Evolutionary conservation across 2,113 vertebrate genomes (phyloP).

Genomic region (Astur gentilis): DNA sequence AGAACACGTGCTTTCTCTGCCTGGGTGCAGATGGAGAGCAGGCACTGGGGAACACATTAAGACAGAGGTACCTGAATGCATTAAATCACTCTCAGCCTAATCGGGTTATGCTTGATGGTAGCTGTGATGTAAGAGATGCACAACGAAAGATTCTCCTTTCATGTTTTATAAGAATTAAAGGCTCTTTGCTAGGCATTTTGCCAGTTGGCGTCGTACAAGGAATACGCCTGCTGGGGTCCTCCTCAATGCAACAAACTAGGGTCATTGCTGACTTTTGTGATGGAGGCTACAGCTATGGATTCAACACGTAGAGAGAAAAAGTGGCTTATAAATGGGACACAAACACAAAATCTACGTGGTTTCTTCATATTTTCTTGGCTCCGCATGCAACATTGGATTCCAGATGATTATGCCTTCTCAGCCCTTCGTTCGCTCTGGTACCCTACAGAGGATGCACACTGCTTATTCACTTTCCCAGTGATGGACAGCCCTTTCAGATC

Average conservation of each 20-base stretch:
- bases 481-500: neutral
- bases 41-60: neutral
- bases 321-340: too few relatives aligned
- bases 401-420: neutral
- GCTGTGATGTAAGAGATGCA: neutral
- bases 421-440: neutral
- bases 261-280: neutral
- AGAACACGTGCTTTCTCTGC: neutral
- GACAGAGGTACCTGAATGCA: neutral
- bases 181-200: too few relatives aligned
- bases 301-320: neutral
- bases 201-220: neutral
- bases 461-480: neutral
- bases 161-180: neutral
- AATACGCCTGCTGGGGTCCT: neutral
- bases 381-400: neutral
- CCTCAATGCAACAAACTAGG: neutral
- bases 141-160: neutral
- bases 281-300: neutral
- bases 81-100: neutral
- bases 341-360: neutral
- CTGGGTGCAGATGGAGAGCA: neutral
- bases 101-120: neutral
- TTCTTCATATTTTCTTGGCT: neutral
- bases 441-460: neutral